phyloP scores from a whole-genome alignment of 2,113 vertebrate genomes.

The Entomyzon cyanotis region DNA sequence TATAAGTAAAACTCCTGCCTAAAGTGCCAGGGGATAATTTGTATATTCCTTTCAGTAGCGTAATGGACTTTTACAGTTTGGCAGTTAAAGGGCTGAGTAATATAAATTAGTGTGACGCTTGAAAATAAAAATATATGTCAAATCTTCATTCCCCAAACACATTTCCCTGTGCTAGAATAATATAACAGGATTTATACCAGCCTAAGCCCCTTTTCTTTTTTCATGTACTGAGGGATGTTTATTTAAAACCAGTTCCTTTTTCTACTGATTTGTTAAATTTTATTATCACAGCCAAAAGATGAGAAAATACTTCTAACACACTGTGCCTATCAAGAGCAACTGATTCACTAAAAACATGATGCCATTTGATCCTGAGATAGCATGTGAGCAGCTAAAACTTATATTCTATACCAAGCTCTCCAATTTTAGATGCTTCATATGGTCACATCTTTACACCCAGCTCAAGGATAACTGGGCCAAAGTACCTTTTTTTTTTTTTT shows the following conservation, averaged over 20 bases:
- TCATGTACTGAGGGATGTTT: neutral
- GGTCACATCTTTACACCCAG: neutral
- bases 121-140: slow-evolving; percentile 73
- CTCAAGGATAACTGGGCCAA: neutral
- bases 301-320: neutral
- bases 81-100: slow-evolving; percentile 66
- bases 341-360: slow-evolving; percentile 1
- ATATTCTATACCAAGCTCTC: neutral
- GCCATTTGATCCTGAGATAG: neutral
- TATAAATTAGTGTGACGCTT: slow-evolving; percentile 55
- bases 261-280: slow-evolving; percentile 21
- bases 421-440: neutral
- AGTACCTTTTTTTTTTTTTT: neutral
- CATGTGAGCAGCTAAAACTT: neutral
- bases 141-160: slow-evolving; percentile 2
- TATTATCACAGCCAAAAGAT: slow-evolving; percentile 41
- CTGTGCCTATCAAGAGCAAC: neutral
- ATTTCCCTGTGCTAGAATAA: neutral
- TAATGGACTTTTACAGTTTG: slow-evolving; percentile 75
- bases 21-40: slow-evolving; percentile 71
- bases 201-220: neutral
- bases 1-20: slow-evolving; percentile 44
- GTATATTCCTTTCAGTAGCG: slow-evolving; percentile 69
- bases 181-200: neutral
- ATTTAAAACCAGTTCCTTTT: neutral